These are phyloP conservation scores for Bedellia somnulentella DNA, from an alignment of 2,888 invertebrate genomes.

Conservation along the genomic window DNA sequence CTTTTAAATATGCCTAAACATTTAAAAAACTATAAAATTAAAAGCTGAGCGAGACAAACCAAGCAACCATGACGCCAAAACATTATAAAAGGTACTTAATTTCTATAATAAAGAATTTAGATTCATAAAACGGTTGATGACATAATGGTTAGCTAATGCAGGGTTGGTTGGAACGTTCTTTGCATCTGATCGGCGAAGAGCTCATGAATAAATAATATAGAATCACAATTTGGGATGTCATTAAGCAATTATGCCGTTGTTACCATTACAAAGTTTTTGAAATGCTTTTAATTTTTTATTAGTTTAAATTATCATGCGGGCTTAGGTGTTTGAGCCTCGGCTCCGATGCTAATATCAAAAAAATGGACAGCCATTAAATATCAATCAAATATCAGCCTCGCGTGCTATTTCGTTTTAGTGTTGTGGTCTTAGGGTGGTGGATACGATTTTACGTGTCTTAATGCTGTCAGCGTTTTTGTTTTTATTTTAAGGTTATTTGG, in stretches of 20 bases:
- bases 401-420: too few species aligned
- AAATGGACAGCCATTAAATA: conserved; percentile 42
- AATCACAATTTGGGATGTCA: conserved; percentile 46
- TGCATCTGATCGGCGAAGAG: conserved; percentile 32
- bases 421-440: too few species aligned
- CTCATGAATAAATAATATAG: conserved; percentile 56
- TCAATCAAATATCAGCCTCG: conserved; percentile 28
- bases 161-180: conserved; percentile 33
- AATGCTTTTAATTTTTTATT: conserved; percentile 60
- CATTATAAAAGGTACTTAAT: conserved; percentile 3
- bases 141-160: conserved; percentile 52
- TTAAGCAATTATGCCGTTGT: conserved; percentile 56
- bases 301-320: conserved; percentile 38
- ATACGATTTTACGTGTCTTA: too few species aligned
- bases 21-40: too few species aligned
- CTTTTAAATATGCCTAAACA: too few species aligned
- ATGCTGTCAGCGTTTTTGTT: too few species aligned
- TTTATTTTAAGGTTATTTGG: too few species aligned
- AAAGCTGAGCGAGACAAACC: too few species aligned
- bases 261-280: conserved; percentile 50
- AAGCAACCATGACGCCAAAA: conserved; percentile 32
- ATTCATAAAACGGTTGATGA: conserved; percentile 55
- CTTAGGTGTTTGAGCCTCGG: conserved; percentile 40
- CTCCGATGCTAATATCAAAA: conserved; percentile 23
- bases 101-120: conserved; percentile 30